Base-by-base conservation (phyloP, 2,888 invertebrate species). In the Trachelus troglodyta region DNA sequence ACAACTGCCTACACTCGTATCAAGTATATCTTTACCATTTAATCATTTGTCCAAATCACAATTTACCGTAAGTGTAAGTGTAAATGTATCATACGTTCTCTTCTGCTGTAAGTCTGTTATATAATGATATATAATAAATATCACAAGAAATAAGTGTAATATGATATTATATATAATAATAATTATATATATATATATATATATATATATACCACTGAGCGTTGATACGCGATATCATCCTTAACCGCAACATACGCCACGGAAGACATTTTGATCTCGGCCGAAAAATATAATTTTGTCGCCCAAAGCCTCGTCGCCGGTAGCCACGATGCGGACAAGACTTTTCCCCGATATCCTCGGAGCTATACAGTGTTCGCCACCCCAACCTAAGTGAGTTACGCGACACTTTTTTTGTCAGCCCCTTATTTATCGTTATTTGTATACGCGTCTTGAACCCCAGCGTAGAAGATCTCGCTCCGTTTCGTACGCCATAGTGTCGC, bases 321-420 rank as follows among this genome's bases (percentile, higher is more conserved):
- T n/a, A 40, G 37, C 69, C 40, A 33, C 15, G 34, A 40, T 69
- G 71, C 37, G 77, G 77, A 77, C 77, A 77, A 15, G 69, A 77
- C 69, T 77, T 77, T 77, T 34, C 9, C 71, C 75, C 69, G 40
- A 40, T 34, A 33, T n/a, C 30, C 23, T 56, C 23, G 9, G 23
- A 23, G 56, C 56, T 75, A 69, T 76, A 78, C 56, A n/a, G 78
- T 73, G 69, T 69, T 75, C 71, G 71, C 79, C 79, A 80, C 34
- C 71, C 82, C 81, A 78, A 73, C 82, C 83, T 85, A 84, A 85
- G 82, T 84, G 83, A 85, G 83, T 85, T 85, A 85, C 82, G 69
- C 76, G 79, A 80, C 80, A 77, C 74, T 77, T 83, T 80, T 77
- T 73, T 75, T 69, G 73, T 69, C 34, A 35, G 35, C 78, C 68